Base-by-base conservation (phyloP, 2,113 vertebrate species). In the Cynocephalus volans region DNA sequence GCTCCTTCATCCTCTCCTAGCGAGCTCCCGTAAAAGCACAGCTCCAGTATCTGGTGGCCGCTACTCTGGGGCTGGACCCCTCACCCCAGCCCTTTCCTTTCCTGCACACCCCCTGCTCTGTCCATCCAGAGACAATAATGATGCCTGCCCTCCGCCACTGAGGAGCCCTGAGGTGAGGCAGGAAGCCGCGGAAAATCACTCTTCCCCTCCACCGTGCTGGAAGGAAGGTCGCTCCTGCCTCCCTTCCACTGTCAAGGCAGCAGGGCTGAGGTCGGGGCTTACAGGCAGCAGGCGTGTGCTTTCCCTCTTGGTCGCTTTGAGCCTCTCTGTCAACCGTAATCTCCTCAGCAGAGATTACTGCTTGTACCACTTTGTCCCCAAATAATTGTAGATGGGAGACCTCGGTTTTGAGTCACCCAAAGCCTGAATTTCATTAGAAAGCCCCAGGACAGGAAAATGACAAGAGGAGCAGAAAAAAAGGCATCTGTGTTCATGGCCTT, bases 341-440 rank as follows among this genome's bases (percentile, higher is more conserved):
- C 98, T 98, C 96, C 97, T 97, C 97, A 88, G 96, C 6, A 33
- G 86, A 97, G 98, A 98, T 98, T 97, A 98, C 90, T 41, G 81
- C 96, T 96, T 86, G 52, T 96, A 96, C 95, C 97, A 97, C 54
- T 98, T 98, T 95, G 96, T 97, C 92, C 97, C 90, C 58, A 95
- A 98, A 67, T 83, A 48, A 93, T 72, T 79, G 67, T 62, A 69
- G 26, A 56, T 93, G 75, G 95, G 87, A 91, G 65, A 79, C 77
- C 33, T 85, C 12, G 1, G 91, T 88, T 95, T 88, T 8, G 7
- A 92, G 86, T 95, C 93, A 90, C 92, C 86, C 2, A 0, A 65
- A 82, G 88, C 79, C 62, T 79, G 79, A 48, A 90, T 96, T 31
- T 64, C 88, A 89, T 92, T 80, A 67, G 92, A 92, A 89, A 95